phyloP scores from a whole-genome alignment of 2,888 invertebrate genomes.

The Ephialtes manifestator region DNA sequence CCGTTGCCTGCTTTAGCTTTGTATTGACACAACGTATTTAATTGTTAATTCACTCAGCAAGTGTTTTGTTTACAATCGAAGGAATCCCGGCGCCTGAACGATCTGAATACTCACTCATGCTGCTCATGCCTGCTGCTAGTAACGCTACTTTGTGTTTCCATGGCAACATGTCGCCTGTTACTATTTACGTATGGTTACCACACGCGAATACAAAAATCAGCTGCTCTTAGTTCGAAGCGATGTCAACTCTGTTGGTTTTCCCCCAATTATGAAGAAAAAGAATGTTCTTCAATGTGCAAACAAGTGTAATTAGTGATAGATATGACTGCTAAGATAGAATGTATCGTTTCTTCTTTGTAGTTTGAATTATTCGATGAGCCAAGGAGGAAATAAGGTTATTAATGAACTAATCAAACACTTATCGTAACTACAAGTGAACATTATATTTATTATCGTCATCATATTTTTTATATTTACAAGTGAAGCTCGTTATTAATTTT shows the following conservation, averaged over 20 bases:
- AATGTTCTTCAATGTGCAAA: not conserved
- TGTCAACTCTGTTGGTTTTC: conserved; percentile 6
- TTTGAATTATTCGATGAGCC: conserved; percentile 5
- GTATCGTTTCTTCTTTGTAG: not conserved
- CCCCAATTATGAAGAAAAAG: not conserved
- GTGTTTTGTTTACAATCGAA: not conserved
- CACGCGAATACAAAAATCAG: not conserved
- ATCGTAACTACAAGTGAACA: not conserved
- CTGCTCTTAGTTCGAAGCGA: conserved; percentile 10
- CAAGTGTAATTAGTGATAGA: not conserved
- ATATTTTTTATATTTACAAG: not conserved
- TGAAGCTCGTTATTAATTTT: not conserved
- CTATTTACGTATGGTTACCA: conserved; percentile 3
- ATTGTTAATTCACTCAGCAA: not conserved
- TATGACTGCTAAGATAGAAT: not conserved
- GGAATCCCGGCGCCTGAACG: too few species aligned
- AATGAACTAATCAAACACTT: not conserved
- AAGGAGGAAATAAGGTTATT: conserved; percentile 12
- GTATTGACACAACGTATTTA: not conserved
- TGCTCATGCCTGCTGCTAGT: not conserved
- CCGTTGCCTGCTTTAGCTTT: not conserved
- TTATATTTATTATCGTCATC: too few species aligned
- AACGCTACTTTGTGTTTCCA: conserved; percentile 17
- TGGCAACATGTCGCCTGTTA: conserved; percentile 28
- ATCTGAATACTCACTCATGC: not conserved